Conservation (phyloP, 1,140 invertebrate genomes). For the Camponotus floridanus region DNA sequence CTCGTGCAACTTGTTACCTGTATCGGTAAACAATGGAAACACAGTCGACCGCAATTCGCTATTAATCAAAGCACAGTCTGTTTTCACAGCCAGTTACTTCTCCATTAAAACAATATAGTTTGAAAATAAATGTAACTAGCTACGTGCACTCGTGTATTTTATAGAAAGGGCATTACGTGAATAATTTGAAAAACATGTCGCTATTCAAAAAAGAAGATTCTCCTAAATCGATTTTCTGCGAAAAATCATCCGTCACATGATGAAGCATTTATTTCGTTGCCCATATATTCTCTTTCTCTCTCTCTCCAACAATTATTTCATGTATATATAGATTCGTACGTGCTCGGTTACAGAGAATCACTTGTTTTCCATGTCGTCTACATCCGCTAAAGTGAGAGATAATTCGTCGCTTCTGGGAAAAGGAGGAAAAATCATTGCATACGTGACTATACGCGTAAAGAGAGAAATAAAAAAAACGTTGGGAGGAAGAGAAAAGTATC, state of each 20-base stretch:
- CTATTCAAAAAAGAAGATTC: neutral
- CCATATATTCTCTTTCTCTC: neutral
- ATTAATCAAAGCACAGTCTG: slow-evolving; percentile 36
- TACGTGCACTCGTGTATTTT: neutral
- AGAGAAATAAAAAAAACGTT: neutral
- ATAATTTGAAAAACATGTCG: neutral
- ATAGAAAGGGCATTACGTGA: neutral
- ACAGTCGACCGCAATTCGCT: slow-evolving; percentile 38
- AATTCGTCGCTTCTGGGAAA: slow-evolving; percentile 24
- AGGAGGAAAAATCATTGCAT: slow-evolving; percentile 13
- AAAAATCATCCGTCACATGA: neutral
- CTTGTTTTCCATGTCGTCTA: neutral
- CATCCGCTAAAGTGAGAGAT: slow-evolving; percentile 15
- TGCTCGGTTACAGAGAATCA: neutral
- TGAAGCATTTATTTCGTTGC: neutral
- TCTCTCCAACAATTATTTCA: too few species aligned
- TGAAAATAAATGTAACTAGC: slow-evolving; percentile 23
- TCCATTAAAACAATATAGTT: slow-evolving; percentile 31
- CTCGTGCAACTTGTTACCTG: slow-evolving; percentile 40
- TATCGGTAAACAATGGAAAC: slow-evolving; percentile 52
- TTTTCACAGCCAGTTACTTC: slow-evolving; percentile 37
- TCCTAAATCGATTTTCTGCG: neutral
- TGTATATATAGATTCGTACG: neutral
- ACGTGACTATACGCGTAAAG: neutral
- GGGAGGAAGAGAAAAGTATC: neutral